Percentiles rank a stretch among this genome's conserved stretches.
Evolutionary conservation across 1,140 invertebrate species (phyloP).

Genomic region (Plectrocnemia conspersa): DNA sequence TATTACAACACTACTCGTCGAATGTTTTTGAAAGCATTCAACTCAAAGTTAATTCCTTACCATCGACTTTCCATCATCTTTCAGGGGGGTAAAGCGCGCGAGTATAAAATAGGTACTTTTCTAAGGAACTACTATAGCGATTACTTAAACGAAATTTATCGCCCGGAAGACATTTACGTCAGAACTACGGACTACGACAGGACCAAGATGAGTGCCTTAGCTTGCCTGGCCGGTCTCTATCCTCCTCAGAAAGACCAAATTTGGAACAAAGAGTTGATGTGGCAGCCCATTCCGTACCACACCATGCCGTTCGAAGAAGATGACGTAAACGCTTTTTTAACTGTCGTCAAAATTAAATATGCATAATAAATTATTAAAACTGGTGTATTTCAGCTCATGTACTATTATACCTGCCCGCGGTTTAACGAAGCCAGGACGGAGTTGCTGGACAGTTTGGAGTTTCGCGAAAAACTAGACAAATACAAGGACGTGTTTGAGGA

Average conservation of each 20-base stretch:
- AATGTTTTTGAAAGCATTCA: no score
- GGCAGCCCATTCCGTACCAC: conserved; percentile 55
- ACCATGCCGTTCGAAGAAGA: conserved; percentile 46
- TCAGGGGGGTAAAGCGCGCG: conserved; percentile 49
- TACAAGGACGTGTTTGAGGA: conserved; percentile 42
- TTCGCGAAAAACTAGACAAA: conserved; percentile 38
- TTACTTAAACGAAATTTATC: conserved; percentile 44
- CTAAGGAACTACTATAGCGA: conserved; percentile 43
- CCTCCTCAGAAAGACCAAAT: conserved; percentile 46
- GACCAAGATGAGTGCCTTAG: conserved; percentile 56
- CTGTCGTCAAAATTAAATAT: background rate
- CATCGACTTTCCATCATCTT: no score
- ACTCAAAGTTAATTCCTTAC: no score
- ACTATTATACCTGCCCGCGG: conserved; percentile 50
- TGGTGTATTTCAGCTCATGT: conserved; percentile 41
- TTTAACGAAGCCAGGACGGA: conserved; percentile 49
- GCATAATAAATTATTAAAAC: background rate
- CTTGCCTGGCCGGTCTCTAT: conserved; percentile 54
- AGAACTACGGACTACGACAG: conserved; percentile 55
- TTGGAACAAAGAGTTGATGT: conserved; percentile 50
- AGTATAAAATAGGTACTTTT: conserved; percentile 44
- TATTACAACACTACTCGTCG: no score
- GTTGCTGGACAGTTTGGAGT: conserved; percentile 41
- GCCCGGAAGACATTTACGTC: conserved; percentile 49
- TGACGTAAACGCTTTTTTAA: conserved; percentile 42